A percentile compares a stretch with the other conserved stretches of the same genome.
phyloP scores from a whole-genome alignment of 2,797 vertebrate species.

The Amniataba percoides region DNA sequence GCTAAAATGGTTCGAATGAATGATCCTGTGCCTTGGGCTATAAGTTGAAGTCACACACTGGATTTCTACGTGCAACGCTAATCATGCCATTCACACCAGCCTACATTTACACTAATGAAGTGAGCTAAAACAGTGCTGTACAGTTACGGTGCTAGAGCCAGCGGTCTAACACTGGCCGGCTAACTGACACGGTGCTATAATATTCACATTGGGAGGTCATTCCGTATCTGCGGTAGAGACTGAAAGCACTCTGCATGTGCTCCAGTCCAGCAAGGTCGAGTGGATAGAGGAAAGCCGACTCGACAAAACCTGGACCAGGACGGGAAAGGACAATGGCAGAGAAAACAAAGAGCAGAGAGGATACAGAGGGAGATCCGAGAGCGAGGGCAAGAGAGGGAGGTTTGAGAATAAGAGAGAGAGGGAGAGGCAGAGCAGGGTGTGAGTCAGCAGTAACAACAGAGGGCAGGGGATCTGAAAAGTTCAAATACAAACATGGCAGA shows the following conservation, averaged over 20 bases:
- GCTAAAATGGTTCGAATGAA: slow-evolving; percentile 40
- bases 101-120: slow-evolving; percentile 62
- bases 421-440: slow-evolving; percentile 75
- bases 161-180: slow-evolving; percentile 62
- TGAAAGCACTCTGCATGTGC: slow-evolving; percentile 90
- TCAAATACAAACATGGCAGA: slow-evolving; percentile 62
- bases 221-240: slow-evolving; percentile 88
- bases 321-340: slow-evolving; percentile 70
- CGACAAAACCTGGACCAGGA: slow-evolving; percentile 92
- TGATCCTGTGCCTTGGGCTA: slow-evolving; percentile 23
- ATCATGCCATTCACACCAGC: slow-evolving; percentile 38
- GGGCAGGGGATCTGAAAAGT: slow-evolving; percentile 58
- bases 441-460: slow-evolving; percentile 70
- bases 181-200: slow-evolving; percentile 61
- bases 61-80: slow-evolving; percentile 62
- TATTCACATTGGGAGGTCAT: slow-evolving; percentile 88
- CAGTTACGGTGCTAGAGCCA: slow-evolving; percentile 54
- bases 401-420: slow-evolving; percentile 31
- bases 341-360: slow-evolving; percentile 76
- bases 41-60: slow-evolving; percentile 26
- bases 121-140: slow-evolving; percentile 38
- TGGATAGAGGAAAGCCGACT: slow-evolving; percentile 92
- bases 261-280: slow-evolving; percentile 95
- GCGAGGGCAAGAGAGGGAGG: slow-evolving; percentile 45
- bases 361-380: slow-evolving; percentile 63